These are phyloP conservation scores for Sarcophaga rosellei DNA, from an alignment of 2,888 invertebrate genomes.

Conservation along the genomic window DNA sequence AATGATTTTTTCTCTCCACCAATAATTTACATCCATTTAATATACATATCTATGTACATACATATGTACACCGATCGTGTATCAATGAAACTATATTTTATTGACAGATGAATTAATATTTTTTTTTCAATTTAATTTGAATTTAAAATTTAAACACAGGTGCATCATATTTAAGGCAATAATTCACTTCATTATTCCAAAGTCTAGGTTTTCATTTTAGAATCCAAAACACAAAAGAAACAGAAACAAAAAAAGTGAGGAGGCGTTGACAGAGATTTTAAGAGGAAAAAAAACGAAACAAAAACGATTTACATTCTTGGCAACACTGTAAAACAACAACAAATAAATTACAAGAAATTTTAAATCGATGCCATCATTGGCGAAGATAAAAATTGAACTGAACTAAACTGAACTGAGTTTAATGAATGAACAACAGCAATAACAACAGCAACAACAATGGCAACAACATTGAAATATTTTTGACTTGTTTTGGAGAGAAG, in stretches of 20 bases:
- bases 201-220: background rate
- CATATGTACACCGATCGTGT: slow-evolving; percentile 16
- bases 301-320: slow-evolving; percentile 29
- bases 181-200: background rate
- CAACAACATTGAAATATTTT: slow-evolving; percentile 56
- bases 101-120: slow-evolving; percentile 10
- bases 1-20: background rate
- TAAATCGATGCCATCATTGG: background rate
- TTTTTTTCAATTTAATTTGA: background rate
- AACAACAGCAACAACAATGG: background rate
- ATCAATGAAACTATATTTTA: slow-evolving; percentile 50
- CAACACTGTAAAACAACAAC: background rate
- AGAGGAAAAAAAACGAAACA: background rate
- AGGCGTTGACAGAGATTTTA: slow-evolving; percentile 46
- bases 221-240: background rate
- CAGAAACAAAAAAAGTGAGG: slow-evolving; percentile 1
- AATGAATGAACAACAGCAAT: background rate
- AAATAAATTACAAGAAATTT: background rate
- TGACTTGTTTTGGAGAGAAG: slow-evolving; percentile 49
- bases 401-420: background rate
- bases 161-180: slow-evolving; percentile 51
- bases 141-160: slow-evolving; percentile 54
- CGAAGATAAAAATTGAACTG: background rate
- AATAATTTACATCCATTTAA: slow-evolving; percentile 15
- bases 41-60: too few relatives aligned